phyloP scores from a whole-genome alignment of 2,888 invertebrate species.

The Andrena haemorrhoa region DNA sequence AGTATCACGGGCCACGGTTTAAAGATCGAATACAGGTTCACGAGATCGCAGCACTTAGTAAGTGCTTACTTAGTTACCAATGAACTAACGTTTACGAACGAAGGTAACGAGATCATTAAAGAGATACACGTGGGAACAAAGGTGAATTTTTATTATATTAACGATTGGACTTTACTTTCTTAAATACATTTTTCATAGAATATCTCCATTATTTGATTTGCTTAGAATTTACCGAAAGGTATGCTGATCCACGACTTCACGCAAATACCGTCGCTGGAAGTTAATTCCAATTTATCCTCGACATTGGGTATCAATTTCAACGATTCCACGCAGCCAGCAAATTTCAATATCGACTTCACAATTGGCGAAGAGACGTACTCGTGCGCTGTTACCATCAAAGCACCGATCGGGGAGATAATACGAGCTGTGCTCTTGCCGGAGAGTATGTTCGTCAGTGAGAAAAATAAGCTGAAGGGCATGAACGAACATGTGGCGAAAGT shows the following conservation, averaged over 20 bases:
- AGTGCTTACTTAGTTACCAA: conserved; percentile 93
- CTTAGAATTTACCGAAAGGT: conserved; percentile 88
- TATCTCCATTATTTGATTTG: conserved; percentile 58
- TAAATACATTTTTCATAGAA: conserved; percentile 16
- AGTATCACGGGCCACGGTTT: conserved; percentile 91
- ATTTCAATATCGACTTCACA: conserved; percentile 91
- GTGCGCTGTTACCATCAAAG: conserved; percentile 88
- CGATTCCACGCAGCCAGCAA: conserved; percentile 95
- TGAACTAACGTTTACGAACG: conserved; percentile 92
- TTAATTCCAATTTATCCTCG: conserved; percentile 88
- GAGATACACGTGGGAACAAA: conserved; percentile 91
- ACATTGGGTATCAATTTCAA: conserved; percentile 96
- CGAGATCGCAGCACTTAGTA: conserved; percentile 92
- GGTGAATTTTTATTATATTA: conserved; percentile 84
- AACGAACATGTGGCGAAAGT: conserved; percentile 90
- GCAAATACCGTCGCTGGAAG: conserved; percentile 88
- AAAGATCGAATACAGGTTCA: conserved; percentile 89
- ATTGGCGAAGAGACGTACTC: conserved; percentile 78
- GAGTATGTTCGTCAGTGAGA: conserved; percentile 89
- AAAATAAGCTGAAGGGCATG: conserved; percentile 95
- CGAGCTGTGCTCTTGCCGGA: conserved; percentile 92
- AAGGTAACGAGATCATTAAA: conserved; percentile 87
- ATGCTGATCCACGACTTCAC: conserved; percentile 92
- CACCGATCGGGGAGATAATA: conserved; percentile 95
- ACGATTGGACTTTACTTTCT: conserved; percentile 6